Base-by-base conservation (phyloP, 2,113 vertebrate genomes). In the Proteles cristata region DNA sequence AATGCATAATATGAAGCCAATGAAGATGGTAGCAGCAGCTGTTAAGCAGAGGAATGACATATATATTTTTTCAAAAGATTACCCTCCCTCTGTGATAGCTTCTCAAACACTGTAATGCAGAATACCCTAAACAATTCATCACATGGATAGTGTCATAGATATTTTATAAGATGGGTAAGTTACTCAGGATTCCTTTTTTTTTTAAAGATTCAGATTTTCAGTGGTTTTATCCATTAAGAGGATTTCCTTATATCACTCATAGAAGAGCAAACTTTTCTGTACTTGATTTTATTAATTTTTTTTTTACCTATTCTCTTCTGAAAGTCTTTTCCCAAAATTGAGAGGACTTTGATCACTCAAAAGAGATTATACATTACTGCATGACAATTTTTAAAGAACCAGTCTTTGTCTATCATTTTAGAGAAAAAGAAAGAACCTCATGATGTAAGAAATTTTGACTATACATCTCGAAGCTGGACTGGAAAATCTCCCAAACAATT, bases 401-500 rank as follows among this genome's bases (percentile, higher is more conserved):
- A 88, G n/a, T 69, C 55, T 93, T 97, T 96, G 50, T 93, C 25
- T 98, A 6, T 43, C 79, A n/a, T 97, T 98, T 31, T 96, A 98
- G 99, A 97, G 95, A 99, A 99, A 97, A 99, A 99, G 98, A 99
- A 99, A 55, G 99, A 99, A 58, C 99, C 99, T 0, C 99, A 99
- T 90, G 99, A 99, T 98, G 58, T 99, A 91, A 99, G 99, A 50
- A 99, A 99, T 98, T 99, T 99, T 98, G 99, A 99, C 98, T 99
- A 99, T 98, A 99, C 99, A 1, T 98, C 99, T 96, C 99, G 99
- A 95, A 99, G 99, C 98, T 99, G 99, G 99, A 99, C 99, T 7
- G 99, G 99, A 94, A 99, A 99, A 98, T 99, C 99, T 63, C 99
- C 99, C 4, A 99, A 99, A 97, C 99, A 99, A 97, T 99, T 99